Evolutionary conservation across 2,888 invertebrate genomes (phyloP), one percentile per base, ranked within the genome.

Genomic region (Cephonodes hylas): DNA sequence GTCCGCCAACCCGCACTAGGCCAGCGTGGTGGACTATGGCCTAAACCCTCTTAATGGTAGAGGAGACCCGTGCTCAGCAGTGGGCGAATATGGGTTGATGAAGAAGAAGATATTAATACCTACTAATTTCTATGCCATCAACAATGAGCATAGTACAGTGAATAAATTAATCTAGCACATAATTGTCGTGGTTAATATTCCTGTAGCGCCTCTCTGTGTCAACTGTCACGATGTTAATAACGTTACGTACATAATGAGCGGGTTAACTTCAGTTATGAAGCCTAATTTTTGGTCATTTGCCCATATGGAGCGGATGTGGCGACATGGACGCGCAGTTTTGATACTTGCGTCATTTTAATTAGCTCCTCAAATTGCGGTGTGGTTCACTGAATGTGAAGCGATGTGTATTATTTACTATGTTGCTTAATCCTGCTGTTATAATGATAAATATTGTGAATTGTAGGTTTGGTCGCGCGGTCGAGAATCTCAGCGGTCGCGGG

Each of bases 151-250:
- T 27, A 42, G 44, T 42, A 1, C 3, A 4, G 62, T 60, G 66
- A 63, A 70, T 71, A 72, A 71, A 72, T 72, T 72, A 65, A 27
- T 23, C 66, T 20, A n/a, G 46, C 60, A 70, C 66, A 62, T 70
- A 67, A 72, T 70, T 69, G 63, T 63, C 59, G 58, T 61, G 63
- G 66, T 71, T 73, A 64, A 71, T 71, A 73, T 67, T 69, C 59
- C 63, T 63, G 61, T 61, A 61, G 59, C 65, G 67, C 66, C 61
- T 59, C 61, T 58, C 25, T 59, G 46, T 66, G 66, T 61, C 64
- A 57, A 45, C 66, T 73, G 69, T 67, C 71, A 69, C 61, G 61
- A 45, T 60, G 61, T 44, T 59, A 64, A 69, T 67, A 70, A 70
- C 64, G 62, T 66, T 66, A 69, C 61, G 64, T 65, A 71, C 63